These are phyloP conservation scores for Ispidina lecontei DNA, from an alignment of 2,797 vertebrate species.

Conservation along the genomic window DNA sequence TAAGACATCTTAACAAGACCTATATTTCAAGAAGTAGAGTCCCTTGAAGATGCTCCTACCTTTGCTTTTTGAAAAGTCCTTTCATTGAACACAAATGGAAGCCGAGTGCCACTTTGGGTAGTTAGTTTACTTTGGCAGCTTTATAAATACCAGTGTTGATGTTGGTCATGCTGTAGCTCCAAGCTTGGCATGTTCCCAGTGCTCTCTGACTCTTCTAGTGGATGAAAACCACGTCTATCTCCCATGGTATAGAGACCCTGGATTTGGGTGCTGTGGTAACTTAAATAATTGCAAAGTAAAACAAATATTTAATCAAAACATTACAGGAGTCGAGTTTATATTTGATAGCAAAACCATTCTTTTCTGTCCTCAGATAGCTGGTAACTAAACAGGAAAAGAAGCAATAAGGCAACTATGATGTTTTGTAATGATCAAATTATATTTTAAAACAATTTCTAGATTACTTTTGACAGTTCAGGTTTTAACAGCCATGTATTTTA, in stretches of 20 bases:
- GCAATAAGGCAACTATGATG: background rate
- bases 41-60: background rate
- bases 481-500: background rate
- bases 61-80: background rate
- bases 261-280: background rate
- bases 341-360: background rate
- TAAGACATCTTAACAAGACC: background rate
- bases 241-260: no score
- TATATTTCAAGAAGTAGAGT: background rate
- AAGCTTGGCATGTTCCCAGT: background rate
- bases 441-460: background rate
- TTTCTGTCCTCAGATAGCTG: background rate
- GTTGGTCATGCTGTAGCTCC: background rate
- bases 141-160: background rate
- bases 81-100: background rate
- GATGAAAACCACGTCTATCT: background rate
- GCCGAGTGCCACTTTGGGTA: rapidly evolving
- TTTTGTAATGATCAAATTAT: background rate
- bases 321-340: background rate
- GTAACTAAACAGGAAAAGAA: background rate
- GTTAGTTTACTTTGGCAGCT: background rate
- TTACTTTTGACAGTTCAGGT: background rate
- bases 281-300: background rate
- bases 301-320: background rate
- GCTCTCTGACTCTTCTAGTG: background rate